Base-by-base conservation (phyloP, 2,888 invertebrate species). In the Drosophila meridionalis region DNA sequence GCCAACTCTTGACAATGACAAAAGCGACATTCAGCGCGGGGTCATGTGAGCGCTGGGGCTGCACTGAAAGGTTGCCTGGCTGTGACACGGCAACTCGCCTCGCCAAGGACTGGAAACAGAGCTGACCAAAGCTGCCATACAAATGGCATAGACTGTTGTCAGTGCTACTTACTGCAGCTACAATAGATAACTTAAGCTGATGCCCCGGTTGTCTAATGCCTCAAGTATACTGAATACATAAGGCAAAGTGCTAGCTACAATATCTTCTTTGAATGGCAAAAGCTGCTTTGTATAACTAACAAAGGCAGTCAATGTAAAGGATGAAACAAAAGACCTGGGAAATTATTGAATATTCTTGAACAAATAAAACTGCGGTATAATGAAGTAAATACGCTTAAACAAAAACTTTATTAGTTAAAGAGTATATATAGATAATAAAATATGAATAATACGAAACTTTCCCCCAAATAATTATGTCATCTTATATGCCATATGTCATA, bases 1-100 rank as follows among this genome's bases (percentile, higher is more conserved):
- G 78, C 67, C 76, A 78, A 28, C 76, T 78, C 80, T 71, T 80
- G 78, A 78, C 78, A 78, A 76, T 78, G 78, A 78, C 80, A 78
- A 78, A 80, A 62, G 64, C 68, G 61, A 60, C 61, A 67, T 75
- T 66, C 63, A 50, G 57, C 26, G 48, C 4, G 48, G 28, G 45
- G 38, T 2, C n/a, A 32, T n/a, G 2, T 32, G 50, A 8, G 2
- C 32, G 11, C n/a, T 32, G 36, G 3, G 9, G 14, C 3, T 3
- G 26, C 6, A 34, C 11, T 57, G 43, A 45, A 57, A 62, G 56
- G 62, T 52, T 42, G 58, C 43, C 61, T 45, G 53, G 34, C 42
- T 42, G 38, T 61, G 66, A 43, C 57, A 60, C 9, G 20, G 56
- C 36, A 48, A 26, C 20, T 20, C 34, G 52, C 32, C 11, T 30